Conservation (phyloP, 2,797 vertebrate genomes). For the Columba guinea region DNA sequence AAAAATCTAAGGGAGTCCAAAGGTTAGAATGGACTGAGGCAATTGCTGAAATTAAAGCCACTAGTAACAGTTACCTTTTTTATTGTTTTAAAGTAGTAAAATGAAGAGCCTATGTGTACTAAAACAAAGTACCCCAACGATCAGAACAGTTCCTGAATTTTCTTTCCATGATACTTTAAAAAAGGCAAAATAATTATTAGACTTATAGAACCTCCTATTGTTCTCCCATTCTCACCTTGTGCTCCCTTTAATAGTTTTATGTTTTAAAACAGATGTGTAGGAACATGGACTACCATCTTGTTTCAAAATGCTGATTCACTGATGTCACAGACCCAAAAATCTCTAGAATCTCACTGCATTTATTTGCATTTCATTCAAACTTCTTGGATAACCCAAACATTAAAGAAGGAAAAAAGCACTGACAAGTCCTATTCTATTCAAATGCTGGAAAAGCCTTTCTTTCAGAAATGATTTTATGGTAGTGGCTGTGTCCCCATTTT, state of each 20-base stretch:
- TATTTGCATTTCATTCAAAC: neutral
- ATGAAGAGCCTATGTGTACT: neutral
- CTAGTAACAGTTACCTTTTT: neutral
- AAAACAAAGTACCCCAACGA: neutral
- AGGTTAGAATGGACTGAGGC: neutral
- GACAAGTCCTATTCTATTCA: neutral
- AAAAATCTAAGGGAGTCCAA: neutral
- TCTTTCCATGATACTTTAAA: neutral
- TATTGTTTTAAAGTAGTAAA: neutral
- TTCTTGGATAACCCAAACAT: neutral
- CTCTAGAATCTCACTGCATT: neutral
- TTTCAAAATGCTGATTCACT: neutral
- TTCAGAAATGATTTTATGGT: neutral
- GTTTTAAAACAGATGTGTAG: neutral
- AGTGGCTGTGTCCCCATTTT: neutral
- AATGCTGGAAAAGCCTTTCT: neutral
- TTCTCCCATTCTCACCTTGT: neutral
- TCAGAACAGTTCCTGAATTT: neutral
- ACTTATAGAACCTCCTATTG: neutral
- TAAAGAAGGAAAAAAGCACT: neutral
- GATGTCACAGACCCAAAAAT: neutral
- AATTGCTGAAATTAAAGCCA: neutral
- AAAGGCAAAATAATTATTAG: neutral
- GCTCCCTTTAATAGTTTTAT: neutral
- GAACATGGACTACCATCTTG: neutral